Evolutionary conservation across 2,797 vertebrate genomes (phyloP).

Genomic region (Taeniopygia guttata): DNA sequence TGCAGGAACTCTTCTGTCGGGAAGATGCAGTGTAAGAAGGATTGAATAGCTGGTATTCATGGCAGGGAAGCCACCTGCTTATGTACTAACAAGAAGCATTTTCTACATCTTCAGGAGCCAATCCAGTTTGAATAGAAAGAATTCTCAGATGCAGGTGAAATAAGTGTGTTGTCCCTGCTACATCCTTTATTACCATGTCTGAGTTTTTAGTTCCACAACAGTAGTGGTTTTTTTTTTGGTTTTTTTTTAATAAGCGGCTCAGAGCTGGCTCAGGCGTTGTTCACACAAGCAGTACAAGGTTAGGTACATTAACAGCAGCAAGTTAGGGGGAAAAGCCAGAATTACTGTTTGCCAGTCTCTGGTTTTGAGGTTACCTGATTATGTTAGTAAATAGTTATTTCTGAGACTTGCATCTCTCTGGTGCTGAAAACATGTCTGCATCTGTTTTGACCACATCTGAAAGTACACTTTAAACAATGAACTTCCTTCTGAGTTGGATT

Average conservation of each 20-base stretch:
- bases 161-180: neutral
- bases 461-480: neutral
- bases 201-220: neutral
- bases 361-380: conserved; percentile 6
- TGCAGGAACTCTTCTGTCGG: neutral
- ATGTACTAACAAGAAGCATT: neutral
- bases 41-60: neutral
- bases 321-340: neutral
- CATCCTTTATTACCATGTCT: neutral
- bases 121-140: neutral
- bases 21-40: neutral
- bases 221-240: neutral
- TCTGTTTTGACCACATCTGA: conserved; percentile 28
- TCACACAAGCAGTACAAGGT: neutral
- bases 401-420: neutral
- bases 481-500: neutral
- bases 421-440: neutral
- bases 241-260: neutral
- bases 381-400: conserved; percentile 5
- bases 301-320: neutral
- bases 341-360: neutral
- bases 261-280: neutral
- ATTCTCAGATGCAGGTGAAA: neutral
- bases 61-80: neutral
- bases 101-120: neutral